phyloP scores from a whole-genome alignment of 2,888 invertebrate genomes.

The Pseudeuparius sepicola region DNA sequence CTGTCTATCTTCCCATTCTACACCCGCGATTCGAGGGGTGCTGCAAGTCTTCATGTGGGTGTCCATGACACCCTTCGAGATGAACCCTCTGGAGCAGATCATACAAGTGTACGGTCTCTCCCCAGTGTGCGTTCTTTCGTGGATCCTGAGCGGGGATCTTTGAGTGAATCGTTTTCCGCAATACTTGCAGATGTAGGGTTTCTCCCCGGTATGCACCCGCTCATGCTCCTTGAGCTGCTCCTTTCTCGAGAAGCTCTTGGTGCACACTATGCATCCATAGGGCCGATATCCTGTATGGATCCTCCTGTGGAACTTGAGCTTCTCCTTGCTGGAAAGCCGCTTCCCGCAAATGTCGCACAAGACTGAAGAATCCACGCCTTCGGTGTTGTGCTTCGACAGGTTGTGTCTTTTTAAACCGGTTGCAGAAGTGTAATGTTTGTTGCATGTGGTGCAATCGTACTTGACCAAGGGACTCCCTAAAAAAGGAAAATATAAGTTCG shows the following conservation, averaged over 20 bases:
- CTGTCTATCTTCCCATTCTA: too few relatives aligned
- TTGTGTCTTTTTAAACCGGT: constrained; percentile 31
- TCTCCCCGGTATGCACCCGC: constrained; percentile 1
- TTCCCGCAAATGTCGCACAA: constrained; percentile 48
- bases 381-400: constrained; percentile 27
- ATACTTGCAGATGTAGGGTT: background rate
- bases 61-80: constrained; percentile 29
- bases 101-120: background rate
- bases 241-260: background rate
- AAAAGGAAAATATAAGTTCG: too few relatives aligned
- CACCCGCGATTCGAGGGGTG: constrained; percentile 33
- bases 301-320: constrained; percentile 42
- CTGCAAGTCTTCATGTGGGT: constrained; percentile 29
- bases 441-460: background rate
- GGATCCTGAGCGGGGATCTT: background rate
- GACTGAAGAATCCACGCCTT: constrained; percentile 26
- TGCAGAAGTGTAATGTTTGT: constrained; percentile 33
- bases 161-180: background rate
- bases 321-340: constrained; percentile 39
- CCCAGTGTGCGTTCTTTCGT: background rate
- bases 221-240: background rate
- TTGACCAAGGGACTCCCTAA: background rate
- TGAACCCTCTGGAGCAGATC: constrained; percentile 9
- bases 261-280: background rate
- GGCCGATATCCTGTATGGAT: too few relatives aligned